Evolutionary conservation across 1,140 invertebrate genomes (phyloP).

Genomic region (Drosophila navojoa): DNA sequence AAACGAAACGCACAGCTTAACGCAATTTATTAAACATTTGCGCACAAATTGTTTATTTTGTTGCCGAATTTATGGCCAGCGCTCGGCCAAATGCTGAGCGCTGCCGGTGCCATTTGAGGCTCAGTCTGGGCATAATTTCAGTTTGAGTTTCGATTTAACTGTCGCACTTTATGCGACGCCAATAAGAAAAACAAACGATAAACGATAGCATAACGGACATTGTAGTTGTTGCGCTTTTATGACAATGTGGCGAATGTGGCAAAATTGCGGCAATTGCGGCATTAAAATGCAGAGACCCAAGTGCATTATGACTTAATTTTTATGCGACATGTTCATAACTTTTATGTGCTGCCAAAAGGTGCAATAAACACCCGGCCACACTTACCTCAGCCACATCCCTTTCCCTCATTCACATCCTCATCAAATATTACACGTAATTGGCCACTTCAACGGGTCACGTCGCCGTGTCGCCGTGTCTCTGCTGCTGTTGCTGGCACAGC

Average conservation of each 20-base stretch:
- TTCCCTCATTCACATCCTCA: conserved; percentile 14
- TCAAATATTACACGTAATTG: conserved; percentile 58
- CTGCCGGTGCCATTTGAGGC: conserved; percentile 13
- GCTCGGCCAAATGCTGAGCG: conserved; percentile 31
- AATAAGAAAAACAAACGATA: conserved; percentile 8
- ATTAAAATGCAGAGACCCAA: conserved; percentile 39
- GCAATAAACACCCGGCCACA: conserved; percentile 44
- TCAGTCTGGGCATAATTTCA: background rate
- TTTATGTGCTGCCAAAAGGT: conserved; percentile 68
- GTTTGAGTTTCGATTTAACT: conserved; percentile 23
- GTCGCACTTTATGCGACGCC: conserved; percentile 61
- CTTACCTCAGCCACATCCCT: conserved; percentile 10
- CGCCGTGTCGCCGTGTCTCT: background rate
- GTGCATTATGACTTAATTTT: conserved; percentile 79
- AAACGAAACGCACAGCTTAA: conserved; percentile 45
- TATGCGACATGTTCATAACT: conserved; percentile 65
- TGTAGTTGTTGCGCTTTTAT: conserved; percentile 55
- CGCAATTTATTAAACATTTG: conserved; percentile 76
- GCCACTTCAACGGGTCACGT: conserved; percentile 32
- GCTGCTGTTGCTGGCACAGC: too few species aligned
- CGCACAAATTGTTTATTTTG: conserved; percentile 77
- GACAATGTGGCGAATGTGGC: conserved; percentile 43
- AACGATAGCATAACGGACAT: conserved; percentile 34
- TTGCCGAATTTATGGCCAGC: conserved; percentile 47
- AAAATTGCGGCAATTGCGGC: conserved; percentile 26